Conservation (phyloP, 2,113 vertebrate species). For the Platanista minor region DNA sequence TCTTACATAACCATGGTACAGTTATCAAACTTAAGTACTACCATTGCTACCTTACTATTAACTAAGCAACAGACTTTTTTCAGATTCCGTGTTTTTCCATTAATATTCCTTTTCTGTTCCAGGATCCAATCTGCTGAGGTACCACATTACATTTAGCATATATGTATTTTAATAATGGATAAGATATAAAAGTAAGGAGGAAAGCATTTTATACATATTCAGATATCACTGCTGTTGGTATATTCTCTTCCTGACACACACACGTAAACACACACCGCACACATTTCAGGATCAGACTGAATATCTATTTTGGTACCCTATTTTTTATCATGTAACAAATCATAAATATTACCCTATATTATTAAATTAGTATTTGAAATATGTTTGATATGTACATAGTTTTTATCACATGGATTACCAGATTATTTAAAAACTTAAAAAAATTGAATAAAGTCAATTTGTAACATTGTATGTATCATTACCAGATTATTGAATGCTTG, state of each 20-base stretch:
- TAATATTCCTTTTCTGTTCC: background rate
- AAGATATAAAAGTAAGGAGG: background rate
- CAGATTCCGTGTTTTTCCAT: background rate
- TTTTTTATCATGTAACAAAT: constrained; percentile 24
- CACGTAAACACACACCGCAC: background rate
- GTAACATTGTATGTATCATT: background rate
- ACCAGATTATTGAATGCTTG: background rate
- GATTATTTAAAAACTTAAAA: background rate
- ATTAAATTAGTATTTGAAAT: constrained; percentile 14
- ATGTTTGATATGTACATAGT: background rate
- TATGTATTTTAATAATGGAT: background rate
- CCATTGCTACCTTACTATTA: background rate
- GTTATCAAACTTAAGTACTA: background rate
- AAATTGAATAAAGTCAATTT: background rate
- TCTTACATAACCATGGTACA: background rate
- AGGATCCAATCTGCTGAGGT: background rate
- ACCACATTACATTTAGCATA: background rate
- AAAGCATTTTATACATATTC: background rate
- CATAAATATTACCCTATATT: background rate
- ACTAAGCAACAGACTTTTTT: background rate
- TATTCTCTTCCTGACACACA: background rate
- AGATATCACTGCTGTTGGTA: background rate
- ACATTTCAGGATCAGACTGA: background rate
- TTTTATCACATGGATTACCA: background rate
- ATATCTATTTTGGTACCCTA: background rate